Percentiles rank a stretch among this genome's conserved stretches.
These are phyloP conservation scores for Opisthograptis luteolata DNA, from an alignment of 2,888 invertebrate genomes.

Conservation along the genomic window DNA sequence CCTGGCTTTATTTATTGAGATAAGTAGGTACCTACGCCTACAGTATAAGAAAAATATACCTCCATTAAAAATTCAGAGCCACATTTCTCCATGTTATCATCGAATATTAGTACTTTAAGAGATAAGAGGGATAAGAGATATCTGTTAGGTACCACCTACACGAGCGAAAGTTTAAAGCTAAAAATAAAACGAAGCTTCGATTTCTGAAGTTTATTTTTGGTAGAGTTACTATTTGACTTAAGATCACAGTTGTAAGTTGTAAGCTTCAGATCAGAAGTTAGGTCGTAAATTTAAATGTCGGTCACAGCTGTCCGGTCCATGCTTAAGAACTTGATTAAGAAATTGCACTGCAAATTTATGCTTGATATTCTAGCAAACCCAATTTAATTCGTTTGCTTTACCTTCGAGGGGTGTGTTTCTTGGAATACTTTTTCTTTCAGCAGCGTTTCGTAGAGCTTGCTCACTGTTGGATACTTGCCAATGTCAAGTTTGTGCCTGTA, in stretches of 20 bases:
- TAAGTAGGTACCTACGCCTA: too few relatives aligned
- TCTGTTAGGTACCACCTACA: too few relatives aligned
- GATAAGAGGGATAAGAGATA: too few relatives aligned
- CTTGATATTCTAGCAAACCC: neutral
- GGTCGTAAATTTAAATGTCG: slow-evolving; percentile 20
- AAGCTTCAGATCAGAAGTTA: slow-evolving; percentile 23
- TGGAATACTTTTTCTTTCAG: slow-evolving; percentile 61
- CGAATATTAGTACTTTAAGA: too few relatives aligned
- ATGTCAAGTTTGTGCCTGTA: slow-evolving; percentile 65
- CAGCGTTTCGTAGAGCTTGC: slow-evolving; percentile 60
- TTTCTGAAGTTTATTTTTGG: slow-evolving; percentile 20
- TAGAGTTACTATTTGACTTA: slow-evolving; percentile 13
- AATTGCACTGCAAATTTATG: slow-evolving; percentile 22
- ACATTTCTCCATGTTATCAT: too few relatives aligned
- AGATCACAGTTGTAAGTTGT: slow-evolving; percentile 24
- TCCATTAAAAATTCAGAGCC: too few relatives aligned
- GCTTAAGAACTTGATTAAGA: slow-evolving; percentile 25
- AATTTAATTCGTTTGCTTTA: slow-evolving; percentile 40
- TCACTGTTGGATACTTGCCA: slow-evolving; percentile 58
- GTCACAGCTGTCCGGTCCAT: slow-evolving; percentile 27
- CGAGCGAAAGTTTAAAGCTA: slow-evolving; percentile 2
- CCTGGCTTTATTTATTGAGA: too few relatives aligned
- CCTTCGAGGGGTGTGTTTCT: slow-evolving; percentile 62
- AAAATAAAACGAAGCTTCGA: slow-evolving; percentile 20
- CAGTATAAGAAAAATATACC: too few relatives aligned